Conservation (phyloP, 1,140 invertebrate species). For the Phymorhynchus buccinoides region DNA sequence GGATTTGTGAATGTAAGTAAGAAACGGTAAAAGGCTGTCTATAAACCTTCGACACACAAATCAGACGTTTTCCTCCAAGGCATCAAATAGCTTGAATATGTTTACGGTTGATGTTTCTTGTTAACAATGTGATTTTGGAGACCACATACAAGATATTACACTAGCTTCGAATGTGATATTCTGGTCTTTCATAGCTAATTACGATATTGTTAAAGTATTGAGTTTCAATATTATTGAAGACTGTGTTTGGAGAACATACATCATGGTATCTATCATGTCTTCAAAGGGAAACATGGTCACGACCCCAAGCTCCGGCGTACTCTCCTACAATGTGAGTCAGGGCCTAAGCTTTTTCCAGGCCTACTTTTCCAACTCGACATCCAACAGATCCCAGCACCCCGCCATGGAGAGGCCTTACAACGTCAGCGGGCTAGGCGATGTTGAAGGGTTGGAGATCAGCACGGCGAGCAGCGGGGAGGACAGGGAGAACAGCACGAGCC, state of each 20-base stretch:
- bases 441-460: background rate
- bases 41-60: background rate
- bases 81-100: too few relatives aligned
- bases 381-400: background rate
- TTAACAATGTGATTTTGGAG: too few relatives aligned
- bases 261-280: background rate
- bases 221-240: too few relatives aligned
- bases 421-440: background rate
- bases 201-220: too few relatives aligned
- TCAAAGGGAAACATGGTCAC: background rate
- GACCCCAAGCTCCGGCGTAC: background rate
- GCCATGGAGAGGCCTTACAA: background rate
- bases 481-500: background rate
- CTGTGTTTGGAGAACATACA: too few relatives aligned
- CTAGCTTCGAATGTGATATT: too few relatives aligned
- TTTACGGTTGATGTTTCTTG: too few relatives aligned
- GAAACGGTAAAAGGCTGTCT: background rate
- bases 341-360: background rate
- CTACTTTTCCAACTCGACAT: slow-evolving; percentile 3
- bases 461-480: background rate
- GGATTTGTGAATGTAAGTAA: too few relatives aligned
- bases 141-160: too few relatives aligned
- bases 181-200: too few relatives aligned
- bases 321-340: slow-evolving; percentile 23
- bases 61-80: too few relatives aligned